phyloP scores from a whole-genome alignment of 1,140 invertebrate species.

The Lineus longissimus region DNA sequence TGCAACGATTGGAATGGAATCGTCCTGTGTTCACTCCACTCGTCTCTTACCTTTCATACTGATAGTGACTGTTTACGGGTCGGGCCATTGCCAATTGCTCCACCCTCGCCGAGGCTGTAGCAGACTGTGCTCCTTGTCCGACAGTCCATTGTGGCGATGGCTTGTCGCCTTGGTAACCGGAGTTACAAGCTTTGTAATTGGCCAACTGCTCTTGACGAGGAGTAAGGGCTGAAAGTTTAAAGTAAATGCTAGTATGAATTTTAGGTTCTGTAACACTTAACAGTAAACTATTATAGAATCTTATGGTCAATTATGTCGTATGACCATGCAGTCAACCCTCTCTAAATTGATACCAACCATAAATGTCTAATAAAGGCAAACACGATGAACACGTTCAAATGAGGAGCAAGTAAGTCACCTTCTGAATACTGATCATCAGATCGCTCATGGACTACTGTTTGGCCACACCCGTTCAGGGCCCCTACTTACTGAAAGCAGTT shows the following conservation, averaged over 20 bases:
- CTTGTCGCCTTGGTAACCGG: slow-evolving; percentile 29
- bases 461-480: too few species aligned
- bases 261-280: background rate
- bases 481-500: slow-evolving; percentile 29
- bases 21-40: too few species aligned
- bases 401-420: too few species aligned
- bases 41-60: slow-evolving; percentile 21
- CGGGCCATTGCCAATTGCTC: slow-evolving; percentile 24
- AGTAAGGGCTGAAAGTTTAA: slow-evolving; percentile 24
- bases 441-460: too few species aligned
- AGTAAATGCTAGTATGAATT: background rate
- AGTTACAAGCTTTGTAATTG: slow-evolving; percentile 18
- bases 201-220: slow-evolving; percentile 25
- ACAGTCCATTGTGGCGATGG: slow-evolving; percentile 37
- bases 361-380: too few species aligned
- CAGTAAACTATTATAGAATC: background rate
- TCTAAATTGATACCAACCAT: too few species aligned
- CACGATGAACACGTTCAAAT: too few species aligned
- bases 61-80: slow-evolving; percentile 19
- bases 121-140: slow-evolving; percentile 24
- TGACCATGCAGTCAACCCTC: background rate
- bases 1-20: too few species aligned
- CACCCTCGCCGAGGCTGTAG: slow-evolving; percentile 25
- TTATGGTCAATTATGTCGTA: background rate
- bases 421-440: too few species aligned